These are phyloP conservation scores for Microctonus hyperodae DNA, from an alignment of 2,888 invertebrate genomes.

Conservation along the genomic window DNA sequence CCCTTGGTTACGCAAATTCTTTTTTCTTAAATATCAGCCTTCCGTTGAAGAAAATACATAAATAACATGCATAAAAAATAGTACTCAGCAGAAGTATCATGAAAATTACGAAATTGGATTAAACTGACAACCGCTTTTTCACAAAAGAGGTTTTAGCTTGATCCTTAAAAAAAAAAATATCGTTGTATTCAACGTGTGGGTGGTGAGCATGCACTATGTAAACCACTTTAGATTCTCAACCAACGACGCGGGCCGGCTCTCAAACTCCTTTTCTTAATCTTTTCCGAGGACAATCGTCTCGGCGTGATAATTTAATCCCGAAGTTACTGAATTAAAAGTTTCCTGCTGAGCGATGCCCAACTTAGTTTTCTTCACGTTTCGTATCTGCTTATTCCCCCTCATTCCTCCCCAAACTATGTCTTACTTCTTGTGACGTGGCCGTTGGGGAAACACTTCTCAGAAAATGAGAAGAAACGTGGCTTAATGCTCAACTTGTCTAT, in stretches of 20 bases:
- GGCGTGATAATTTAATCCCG: conserved; percentile 62
- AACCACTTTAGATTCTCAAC: background rate
- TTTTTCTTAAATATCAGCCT: no score
- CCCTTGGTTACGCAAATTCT: no score
- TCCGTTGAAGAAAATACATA: no score
- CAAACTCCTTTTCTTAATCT: conserved; percentile 53
- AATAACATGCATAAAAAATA: no score
- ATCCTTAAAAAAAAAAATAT: background rate
- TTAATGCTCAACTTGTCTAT: background rate
- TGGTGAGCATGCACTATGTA: background rate
- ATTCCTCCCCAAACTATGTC: background rate
- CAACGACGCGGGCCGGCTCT: background rate
- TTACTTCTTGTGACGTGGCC: conserved; percentile 27
- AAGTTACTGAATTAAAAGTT: conserved; percentile 62
- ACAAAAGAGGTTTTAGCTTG: background rate
- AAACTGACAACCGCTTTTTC: background rate
- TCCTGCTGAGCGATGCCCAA: conserved; percentile 53
- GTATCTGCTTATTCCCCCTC: conserved; percentile 11
- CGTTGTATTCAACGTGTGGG: background rate
- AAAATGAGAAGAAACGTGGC: background rate
- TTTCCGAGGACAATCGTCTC: conserved; percentile 58
- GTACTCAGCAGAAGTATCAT: background rate
- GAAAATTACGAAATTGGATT: background rate
- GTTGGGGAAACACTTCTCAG: conserved; percentile 27
- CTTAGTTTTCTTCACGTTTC: conserved; percentile 29